Base-by-base conservation (phyloP, 2,113 vertebrate genomes). In the Pavo muticus region DNA sequence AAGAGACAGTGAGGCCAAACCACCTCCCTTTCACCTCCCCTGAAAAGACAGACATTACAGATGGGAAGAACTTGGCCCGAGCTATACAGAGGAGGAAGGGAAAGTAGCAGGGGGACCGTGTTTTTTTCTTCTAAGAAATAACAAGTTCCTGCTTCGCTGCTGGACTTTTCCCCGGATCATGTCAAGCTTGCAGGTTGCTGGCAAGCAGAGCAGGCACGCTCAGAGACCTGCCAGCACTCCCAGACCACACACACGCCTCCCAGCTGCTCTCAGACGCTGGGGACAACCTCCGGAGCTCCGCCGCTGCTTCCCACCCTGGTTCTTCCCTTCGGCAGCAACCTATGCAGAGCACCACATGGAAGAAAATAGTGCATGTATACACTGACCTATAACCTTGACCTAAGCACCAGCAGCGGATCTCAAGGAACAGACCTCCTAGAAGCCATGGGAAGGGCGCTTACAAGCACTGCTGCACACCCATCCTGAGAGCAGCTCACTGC, bases 131-230 rank as follows among this genome's bases (percentile, higher is more conserved):
- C 50, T 52, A 52, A 52, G 50, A 88, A 69, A 44, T 48, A 85
- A 27, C 39, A 50, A 87, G 82, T 27, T 65, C 48, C 21, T 59
- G 77, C 70, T 89, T 48, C 3, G 0, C 2, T 25, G 76, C 65
- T 42, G 69, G 86, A 85, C 61, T 73, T 16, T 29, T 84, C 91
- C 69, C 74, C 2, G 0, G 40, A 35, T 30, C 50, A 11, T 5
- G 18, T 83, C 83, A 73, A 78, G 70, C 79, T 44, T 10, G 65
- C 95, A 96, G 94, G 93, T 96, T 77, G 79, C 85, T 96, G 96
- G 95, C 94, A 74, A 52, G 68, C 67, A 63, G 32, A 73, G 8
- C 64, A 81, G 72, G 73, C 44, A 3, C 14, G 39, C 30, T 7
- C 75, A 1, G 3, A 93, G 93, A 19, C 24, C 88, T 69, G 80